Evolutionary conservation across 1,140 invertebrate genomes (phyloP).

Genomic region (Pogonomyrmex barbatus): DNA sequence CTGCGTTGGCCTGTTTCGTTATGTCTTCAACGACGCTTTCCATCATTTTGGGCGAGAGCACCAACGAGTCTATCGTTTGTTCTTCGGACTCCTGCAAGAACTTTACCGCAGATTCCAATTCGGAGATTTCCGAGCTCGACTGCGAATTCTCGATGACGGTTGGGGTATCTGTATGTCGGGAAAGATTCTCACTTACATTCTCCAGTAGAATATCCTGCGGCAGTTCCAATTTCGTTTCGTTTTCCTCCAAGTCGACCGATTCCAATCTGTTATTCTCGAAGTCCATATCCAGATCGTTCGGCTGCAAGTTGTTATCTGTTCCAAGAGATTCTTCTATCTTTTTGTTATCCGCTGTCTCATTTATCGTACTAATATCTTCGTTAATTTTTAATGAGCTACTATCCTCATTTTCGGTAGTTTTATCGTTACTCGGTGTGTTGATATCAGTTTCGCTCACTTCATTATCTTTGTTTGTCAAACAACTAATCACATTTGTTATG

Average conservation of each 20-base stretch:
- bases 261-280: conserved; percentile 67
- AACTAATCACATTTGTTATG: conserved; percentile 66
- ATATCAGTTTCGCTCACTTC: conserved; percentile 23
- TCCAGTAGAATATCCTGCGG: conserved; percentile 41
- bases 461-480: conserved; percentile 55
- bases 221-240: conserved; percentile 65
- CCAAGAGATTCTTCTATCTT: conserved; percentile 54
- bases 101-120: conserved; percentile 83
- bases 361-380: conserved; percentile 31
- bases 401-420: conserved; percentile 26
- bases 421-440: conserved; percentile 1
- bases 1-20: conserved; percentile 65
- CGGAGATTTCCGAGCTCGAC: conserved; percentile 79
- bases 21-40: conserved; percentile 70
- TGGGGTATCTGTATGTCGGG: conserved; percentile 32
- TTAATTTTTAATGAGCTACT: conserved; percentile 29
- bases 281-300: conserved; percentile 66
- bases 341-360: conserved; percentile 31
- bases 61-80: conserved; percentile 77
- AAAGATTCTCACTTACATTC: conserved; percentile 49
- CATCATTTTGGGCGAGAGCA: conserved; percentile 73
- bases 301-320: conserved; percentile 19
- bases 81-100: conserved; percentile 83
- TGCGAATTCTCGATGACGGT: conserved; percentile 64
- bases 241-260: conserved; percentile 65